A percentile compares a stretch with the other conserved stretches of the same genome.
Conservation (phyloP, 2,113 vertebrate species). For the Plecturocebus donacophilus region DNA sequence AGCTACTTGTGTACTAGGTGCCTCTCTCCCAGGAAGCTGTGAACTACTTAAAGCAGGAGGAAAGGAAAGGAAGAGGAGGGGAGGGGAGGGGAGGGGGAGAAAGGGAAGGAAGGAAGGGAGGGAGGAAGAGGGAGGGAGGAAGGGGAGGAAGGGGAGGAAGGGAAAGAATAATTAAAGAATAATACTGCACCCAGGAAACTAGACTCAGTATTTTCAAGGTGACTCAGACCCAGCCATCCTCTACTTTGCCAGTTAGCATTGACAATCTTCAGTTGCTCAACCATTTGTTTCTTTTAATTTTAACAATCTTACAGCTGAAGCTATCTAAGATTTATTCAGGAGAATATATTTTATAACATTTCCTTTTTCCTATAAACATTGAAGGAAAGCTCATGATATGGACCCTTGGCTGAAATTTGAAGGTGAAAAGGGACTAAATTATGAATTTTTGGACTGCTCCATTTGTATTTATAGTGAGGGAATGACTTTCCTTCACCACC, state of each 20-base stretch:
- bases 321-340: neutral
- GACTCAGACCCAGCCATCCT: neutral
- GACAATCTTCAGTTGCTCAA: neutral
- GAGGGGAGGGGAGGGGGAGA: too few species aligned
- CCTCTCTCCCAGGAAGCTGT: accelerated
- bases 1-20: accelerated
- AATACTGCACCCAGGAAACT: accelerated
- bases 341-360: neutral
- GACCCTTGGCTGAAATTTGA: neutral
- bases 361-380: neutral
- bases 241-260: neutral
- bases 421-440: accelerated
- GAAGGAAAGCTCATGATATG: neutral
- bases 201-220: neutral
- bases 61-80: too few species aligned
- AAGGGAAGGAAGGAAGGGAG: too few species aligned
- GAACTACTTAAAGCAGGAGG: neutral
- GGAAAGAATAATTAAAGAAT: neutral
- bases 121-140: too few species aligned
- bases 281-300: neutral
- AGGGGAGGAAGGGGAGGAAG: neutral
- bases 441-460: accelerated
- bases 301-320: neutral
- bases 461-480: accelerated
- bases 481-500: neutral